Evolutionary conservation across 2,888 invertebrate genomes (phyloP), one percentile per base, ranked within the genome.

Genomic region (Limnephilus rhombicus): DNA sequence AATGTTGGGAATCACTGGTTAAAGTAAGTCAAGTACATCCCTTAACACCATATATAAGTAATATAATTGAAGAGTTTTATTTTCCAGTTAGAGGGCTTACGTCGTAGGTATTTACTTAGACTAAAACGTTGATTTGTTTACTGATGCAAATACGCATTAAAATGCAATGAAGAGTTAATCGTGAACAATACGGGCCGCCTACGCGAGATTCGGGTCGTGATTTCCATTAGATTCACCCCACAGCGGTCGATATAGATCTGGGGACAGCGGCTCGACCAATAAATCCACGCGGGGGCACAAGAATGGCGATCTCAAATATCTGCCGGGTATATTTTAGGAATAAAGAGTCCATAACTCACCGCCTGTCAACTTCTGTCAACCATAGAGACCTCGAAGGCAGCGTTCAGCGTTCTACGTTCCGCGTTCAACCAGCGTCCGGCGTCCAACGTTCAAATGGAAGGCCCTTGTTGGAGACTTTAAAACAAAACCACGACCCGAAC

Each of bases 241-340:
- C 41, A 80, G 45, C 81, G 68, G 86, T 85, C 91, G 93, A 93
- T 93, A 93, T 93, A 88, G 93, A 93, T 93, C 93, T 93, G 91
- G 80, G 86, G 91, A 91, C 85, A 92, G 90, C 86, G 80, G 45
- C 85, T 29, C 80, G 92, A 91, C 92, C 93, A 91, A 93, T 93
- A 93, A 93, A 93, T 93, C 92, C 93, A 93, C 90, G 89, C 85
- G 82, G 89, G 89, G 92, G 90, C 86, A 92, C 85, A 93, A 93
- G 92, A 93, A 93, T 93, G 92, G 92, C 93, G 81, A 93, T 92
- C 93, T 93, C 92, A 90, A 93, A 93, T 92, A 93, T 93, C 92
- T 91, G 92, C 86, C 81, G 92, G 91, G 90, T 92, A 93, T 93
- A 93, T 93, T 93, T 93, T 93, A 93, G 93, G 92, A 91, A 93